Evolutionary conservation across 1,140 invertebrate species (phyloP).

Genomic region (Trichogramma pretiosum): DNA sequence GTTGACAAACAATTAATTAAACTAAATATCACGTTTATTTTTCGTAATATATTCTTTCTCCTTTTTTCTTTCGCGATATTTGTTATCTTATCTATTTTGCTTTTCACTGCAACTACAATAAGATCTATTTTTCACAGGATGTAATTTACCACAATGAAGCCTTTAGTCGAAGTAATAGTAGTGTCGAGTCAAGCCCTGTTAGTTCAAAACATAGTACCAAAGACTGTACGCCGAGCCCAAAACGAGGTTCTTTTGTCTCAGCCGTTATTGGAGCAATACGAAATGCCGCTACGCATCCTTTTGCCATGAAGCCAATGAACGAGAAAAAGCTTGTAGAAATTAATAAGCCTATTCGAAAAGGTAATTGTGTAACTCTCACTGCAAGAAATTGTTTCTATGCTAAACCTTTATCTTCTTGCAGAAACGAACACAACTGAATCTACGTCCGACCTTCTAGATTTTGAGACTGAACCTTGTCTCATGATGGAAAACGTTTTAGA

Average conservation of each 20-base stretch:
- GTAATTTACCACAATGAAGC: slow-evolving; percentile 68
- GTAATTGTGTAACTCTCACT: no score
- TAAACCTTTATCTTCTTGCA: not conserved
- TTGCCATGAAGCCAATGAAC: slow-evolving; percentile 29
- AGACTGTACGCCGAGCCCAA: slow-evolving; percentile 50
- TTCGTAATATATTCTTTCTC: no score
- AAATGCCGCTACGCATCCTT: slow-evolving; percentile 51
- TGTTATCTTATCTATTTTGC: no score
- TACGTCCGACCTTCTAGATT: slow-evolving; percentile 63
- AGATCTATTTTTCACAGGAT: slow-evolving; percentile 49
- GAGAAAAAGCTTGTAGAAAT: slow-evolving; percentile 32
- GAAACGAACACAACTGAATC: slow-evolving; percentile 32
- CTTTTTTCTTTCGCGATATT: no score
- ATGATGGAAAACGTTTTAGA: slow-evolving; percentile 67
- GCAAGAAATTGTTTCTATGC: slow-evolving; percentile 2
- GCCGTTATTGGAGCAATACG: slow-evolving; percentile 60
- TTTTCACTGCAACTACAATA: no score
- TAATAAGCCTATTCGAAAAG: slow-evolving; percentile 34
- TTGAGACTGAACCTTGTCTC: slow-evolving; percentile 67
- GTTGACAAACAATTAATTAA: no score
- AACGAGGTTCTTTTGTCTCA: slow-evolving; percentile 55
- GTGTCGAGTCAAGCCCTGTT: slow-evolving; percentile 51
- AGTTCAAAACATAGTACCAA: slow-evolving; percentile 44
- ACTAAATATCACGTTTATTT: no score
- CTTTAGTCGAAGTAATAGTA: slow-evolving; percentile 54